Percentiles rank a stretch among this genome's conserved stretches.
These are phyloP conservation scores for Branchellion lobata DNA, from an alignment of 2,888 invertebrate genomes.

Conservation along the genomic window DNA sequence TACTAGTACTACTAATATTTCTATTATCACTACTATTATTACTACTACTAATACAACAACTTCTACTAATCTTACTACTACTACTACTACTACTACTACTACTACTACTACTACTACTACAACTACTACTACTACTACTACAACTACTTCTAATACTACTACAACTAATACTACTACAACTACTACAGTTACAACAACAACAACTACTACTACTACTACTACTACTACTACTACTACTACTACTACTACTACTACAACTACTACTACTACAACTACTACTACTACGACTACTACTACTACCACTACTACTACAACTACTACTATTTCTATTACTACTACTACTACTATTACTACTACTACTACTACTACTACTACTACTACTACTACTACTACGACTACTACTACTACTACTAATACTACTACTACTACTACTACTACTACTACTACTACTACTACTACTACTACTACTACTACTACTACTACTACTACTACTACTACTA, in stretches of 20 bases:
- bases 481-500: background rate
- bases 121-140: conserved; percentile 22
- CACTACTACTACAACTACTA: conserved; percentile 4
- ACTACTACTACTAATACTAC: conserved; percentile 12
- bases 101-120: conserved; percentile 14
- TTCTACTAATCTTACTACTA: background rate
- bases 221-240: conserved; percentile 16
- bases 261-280: conserved; percentile 2
- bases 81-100: background rate
- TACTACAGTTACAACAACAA: background rate
- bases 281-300: background rate
- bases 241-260: conserved; percentile 12
- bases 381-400: conserved; percentile 5
- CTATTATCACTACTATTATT: background rate
- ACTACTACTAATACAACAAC: conserved; percentile 14
- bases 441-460: background rate
- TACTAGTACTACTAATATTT: conserved; percentile 11
- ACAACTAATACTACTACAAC: conserved; percentile 7
- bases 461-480: background rate
- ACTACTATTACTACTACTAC: background rate
- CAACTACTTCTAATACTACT: conserved; percentile 3
- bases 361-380: background rate
- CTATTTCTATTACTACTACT: conserved; percentile 18
- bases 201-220: conserved; percentile 12
- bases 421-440: conserved; percentile 15